phyloP scores from a whole-genome alignment of 2,113 vertebrate species.

The Empidonax alnorum region DNA sequence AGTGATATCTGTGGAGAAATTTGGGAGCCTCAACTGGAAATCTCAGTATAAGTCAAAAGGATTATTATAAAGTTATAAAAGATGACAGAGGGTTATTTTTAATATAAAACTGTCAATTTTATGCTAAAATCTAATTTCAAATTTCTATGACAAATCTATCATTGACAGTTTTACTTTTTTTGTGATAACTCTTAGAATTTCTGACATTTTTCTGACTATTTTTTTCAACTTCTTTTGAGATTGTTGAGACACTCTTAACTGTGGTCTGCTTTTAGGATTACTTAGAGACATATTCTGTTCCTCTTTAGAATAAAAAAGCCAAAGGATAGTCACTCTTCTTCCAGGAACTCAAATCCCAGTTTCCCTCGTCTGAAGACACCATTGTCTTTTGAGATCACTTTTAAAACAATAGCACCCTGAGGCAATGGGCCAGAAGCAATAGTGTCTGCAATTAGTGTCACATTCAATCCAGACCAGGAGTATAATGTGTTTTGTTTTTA shows the following conservation, averaged over 20 bases:
- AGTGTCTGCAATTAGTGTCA: constrained; percentile 4
- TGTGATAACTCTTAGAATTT: constrained; percentile 37
- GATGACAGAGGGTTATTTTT: not conserved
- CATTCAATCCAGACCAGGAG: not conserved
- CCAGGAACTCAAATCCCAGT: constrained; percentile 14
- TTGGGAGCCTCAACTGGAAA: not conserved
- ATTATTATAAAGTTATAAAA: constrained; percentile 34
- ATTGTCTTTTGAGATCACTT: constrained; percentile 24
- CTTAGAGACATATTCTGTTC: not conserved
- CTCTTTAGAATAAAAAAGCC: constrained; percentile 2
- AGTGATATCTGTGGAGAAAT: not conserved
- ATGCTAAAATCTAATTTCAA: constrained; percentile 29
- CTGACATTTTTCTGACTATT: constrained; percentile 19
- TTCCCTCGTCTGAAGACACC: constrained; percentile 11
- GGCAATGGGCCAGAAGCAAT: constrained; percentile 24
- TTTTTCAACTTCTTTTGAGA: constrained; percentile 36
- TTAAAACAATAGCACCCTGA: constrained; percentile 43
- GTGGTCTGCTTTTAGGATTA: constrained; percentile 43
- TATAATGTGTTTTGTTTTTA: not conserved
- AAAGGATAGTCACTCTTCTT: constrained; percentile 24
- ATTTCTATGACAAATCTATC: constrained; percentile 19
- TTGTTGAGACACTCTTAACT: constrained; percentile 16
- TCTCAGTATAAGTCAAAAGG: not conserved
- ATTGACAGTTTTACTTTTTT: constrained; percentile 36
- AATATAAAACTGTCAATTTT: constrained; percentile 16